phyloP scores from a whole-genome alignment of 2,888 invertebrate species.

The Agrotis puta region DNA sequence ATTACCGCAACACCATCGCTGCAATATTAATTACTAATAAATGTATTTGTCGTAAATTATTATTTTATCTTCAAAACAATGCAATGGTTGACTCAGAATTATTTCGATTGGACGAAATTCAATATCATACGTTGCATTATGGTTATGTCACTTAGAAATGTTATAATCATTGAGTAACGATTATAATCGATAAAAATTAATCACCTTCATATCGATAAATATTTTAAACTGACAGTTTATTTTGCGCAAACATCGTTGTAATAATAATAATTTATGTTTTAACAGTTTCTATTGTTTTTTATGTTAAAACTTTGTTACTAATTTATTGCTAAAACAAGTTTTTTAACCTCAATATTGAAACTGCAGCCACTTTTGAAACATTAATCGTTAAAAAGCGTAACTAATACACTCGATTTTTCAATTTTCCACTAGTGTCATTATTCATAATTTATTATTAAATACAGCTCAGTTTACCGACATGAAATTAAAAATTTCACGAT shows the following conservation, averaged over 20 bases:
- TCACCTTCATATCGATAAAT: slow-evolving; percentile 51
- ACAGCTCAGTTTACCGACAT: slow-evolving; percentile 31
- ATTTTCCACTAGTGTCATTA: slow-evolving; percentile 19
- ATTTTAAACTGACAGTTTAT: slow-evolving; percentile 36
- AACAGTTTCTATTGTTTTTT: slow-evolving; percentile 30
- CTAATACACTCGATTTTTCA: slow-evolving; percentile 28
- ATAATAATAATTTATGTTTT: slow-evolving; percentile 17
- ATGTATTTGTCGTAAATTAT: slow-evolving; percentile 62
- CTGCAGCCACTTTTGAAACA: background rate
- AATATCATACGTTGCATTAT: slow-evolving; percentile 59
- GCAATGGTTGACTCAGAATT: slow-evolving; percentile 55
- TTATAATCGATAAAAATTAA: slow-evolving; percentile 53
- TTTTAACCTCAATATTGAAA: slow-evolving; percentile 37
- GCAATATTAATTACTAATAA: slow-evolving; percentile 64
- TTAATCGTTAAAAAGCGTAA: slow-evolving; percentile 12
- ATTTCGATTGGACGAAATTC: slow-evolving; percentile 55
- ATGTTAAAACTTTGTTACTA: slow-evolving; percentile 31
- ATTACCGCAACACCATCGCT: slow-evolving; percentile 49
- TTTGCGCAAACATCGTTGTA: slow-evolving; percentile 59
- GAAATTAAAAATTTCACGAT: slow-evolving; percentile 61
- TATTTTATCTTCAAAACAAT: slow-evolving; percentile 57
- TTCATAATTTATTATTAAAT: slow-evolving; percentile 33
- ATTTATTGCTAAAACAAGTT: slow-evolving; percentile 32
- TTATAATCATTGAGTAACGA: slow-evolving; percentile 63
- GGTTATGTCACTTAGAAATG: slow-evolving; percentile 60